Percentiles rank a stretch among this genome's conserved stretches.
phyloP scores from a whole-genome alignment of 2,113 vertebrate genomes.

The Gobius niger region DNA sequence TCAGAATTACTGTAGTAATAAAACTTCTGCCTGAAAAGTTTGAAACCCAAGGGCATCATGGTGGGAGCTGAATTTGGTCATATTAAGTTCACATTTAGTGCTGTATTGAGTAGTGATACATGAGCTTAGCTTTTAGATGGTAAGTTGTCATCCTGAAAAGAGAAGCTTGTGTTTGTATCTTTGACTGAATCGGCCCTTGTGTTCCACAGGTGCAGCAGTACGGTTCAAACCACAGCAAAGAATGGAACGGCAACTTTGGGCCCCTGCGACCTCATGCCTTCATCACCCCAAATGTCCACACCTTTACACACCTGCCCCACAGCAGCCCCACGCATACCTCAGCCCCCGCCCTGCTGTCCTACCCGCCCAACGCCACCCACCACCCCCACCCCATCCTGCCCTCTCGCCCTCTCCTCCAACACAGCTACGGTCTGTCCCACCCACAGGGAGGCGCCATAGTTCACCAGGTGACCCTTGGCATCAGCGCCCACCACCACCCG shows the following conservation, averaged over 20 bases:
- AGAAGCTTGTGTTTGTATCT: background rate
- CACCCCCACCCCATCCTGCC: constrained; percentile 79
- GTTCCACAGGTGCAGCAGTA: constrained; percentile 85
- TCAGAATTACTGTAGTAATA: background rate
- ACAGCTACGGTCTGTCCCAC: constrained; percentile 83
- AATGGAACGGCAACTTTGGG: constrained; percentile 93
- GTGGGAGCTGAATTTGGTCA: background rate
- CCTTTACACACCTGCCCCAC: constrained; percentile 85
- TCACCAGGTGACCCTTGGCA: constrained; percentile 91
- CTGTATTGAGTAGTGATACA: too few relatives aligned
- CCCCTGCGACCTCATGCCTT: constrained; percentile 88
- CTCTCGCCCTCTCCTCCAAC: constrained; percentile 87
- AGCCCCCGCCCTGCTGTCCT: constrained; percentile 81
- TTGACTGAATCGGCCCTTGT: background rate
- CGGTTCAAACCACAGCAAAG: constrained; percentile 82
- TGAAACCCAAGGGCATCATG: background rate
- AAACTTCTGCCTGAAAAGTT: background rate
- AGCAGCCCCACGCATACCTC: constrained; percentile 87
- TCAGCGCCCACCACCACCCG: constrained; percentile 74
- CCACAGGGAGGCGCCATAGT: constrained; percentile 77
- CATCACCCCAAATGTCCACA: constrained; percentile 82
- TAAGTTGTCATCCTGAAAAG: too few relatives aligned
- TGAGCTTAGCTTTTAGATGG: too few relatives aligned
- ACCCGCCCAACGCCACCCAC: constrained; percentile 77
- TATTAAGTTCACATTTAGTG: too few relatives aligned